phyloP scores from a whole-genome alignment of 2,888 invertebrate species.

The Piscicola geometra region DNA sequence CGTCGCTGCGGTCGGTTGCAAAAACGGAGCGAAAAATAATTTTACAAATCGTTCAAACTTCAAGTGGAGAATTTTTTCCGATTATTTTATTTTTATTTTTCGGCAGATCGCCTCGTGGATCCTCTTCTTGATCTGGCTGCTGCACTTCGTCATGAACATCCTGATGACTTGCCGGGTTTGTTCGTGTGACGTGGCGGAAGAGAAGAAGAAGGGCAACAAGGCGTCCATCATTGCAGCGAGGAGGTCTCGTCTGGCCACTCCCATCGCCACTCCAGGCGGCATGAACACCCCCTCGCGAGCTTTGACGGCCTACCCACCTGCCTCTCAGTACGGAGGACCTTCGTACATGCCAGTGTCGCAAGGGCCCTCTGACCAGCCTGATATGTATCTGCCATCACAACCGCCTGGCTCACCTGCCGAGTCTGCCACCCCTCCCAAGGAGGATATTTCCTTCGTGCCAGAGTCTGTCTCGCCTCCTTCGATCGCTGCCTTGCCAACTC shows the following conservation, averaged over 20 bases:
- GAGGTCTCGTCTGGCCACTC: conserved; percentile 44
- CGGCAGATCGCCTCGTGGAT: conserved; percentile 43
- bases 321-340: neutral
- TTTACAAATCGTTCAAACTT: too few relatives aligned
- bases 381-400: too few relatives aligned
- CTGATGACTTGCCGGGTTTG: conserved; percentile 40
- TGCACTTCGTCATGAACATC: conserved; percentile 37
- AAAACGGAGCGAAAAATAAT: too few relatives aligned
- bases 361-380: neutral
- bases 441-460: neutral
- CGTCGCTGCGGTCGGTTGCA: conserved; percentile 40
- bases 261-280: conserved; percentile 43
- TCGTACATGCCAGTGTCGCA: conserved; percentile 17
- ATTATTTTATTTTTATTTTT: too few relatives aligned
- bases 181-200: conserved; percentile 44
- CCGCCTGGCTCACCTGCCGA: conserved; percentile 18
- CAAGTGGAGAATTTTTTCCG: too few relatives aligned
- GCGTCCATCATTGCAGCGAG: conserved; percentile 41
- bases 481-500: conserved; percentile 15
- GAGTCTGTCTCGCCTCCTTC: conserved; percentile 1
- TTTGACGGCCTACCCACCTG: neutral
- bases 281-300: conserved; percentile 36
- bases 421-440: conserved; percentile 29
- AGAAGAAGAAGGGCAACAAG: conserved; percentile 42
- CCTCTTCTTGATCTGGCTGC: conserved; percentile 39